Percentiles rank a stretch among this genome's conserved stretches.
Evolutionary conservation across 2,888 invertebrate species (phyloP).

Genomic region (Tinea pellionella): DNA sequence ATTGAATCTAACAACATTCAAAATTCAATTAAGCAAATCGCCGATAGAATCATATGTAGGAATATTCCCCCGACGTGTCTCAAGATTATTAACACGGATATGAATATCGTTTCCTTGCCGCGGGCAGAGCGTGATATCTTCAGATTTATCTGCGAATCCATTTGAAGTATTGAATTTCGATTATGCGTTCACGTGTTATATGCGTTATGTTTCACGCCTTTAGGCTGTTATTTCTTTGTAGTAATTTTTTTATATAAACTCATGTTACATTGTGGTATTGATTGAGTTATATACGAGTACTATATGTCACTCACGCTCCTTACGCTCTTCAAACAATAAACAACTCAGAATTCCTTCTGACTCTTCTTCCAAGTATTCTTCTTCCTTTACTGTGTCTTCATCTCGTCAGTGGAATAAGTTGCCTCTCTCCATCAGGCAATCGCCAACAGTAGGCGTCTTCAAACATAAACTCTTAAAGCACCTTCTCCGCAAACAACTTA

Average conservation of each 20-base stretch:
- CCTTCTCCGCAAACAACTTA: no score
- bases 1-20: constrained; percentile 5
- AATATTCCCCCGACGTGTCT: constrained; percentile 5
- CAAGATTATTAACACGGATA: constrained; percentile 58
- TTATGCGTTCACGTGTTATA: constrained; percentile 11
- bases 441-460: no score
- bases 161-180: constrained; percentile 15
- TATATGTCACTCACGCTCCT: no score
- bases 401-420: no score
- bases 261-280: background rate
- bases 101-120: constrained; percentile 26
- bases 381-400: no score
- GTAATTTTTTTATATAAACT: background rate
- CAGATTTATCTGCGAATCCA: constrained; percentile 15
- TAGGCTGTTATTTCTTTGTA: no score
- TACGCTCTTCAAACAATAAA: no score
- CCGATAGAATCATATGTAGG: constrained; percentile 10
- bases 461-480: no score
- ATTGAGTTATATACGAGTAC: no score
- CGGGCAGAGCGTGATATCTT: constrained; percentile 13
- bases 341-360: no score
- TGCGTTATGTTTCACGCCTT: constrained; percentile 7
- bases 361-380: no score
- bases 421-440: no score
- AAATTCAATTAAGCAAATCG: constrained; percentile 9